phyloP scores from a whole-genome alignment of 2,113 vertebrate genomes.

The Etheostoma cragini region DNA sequence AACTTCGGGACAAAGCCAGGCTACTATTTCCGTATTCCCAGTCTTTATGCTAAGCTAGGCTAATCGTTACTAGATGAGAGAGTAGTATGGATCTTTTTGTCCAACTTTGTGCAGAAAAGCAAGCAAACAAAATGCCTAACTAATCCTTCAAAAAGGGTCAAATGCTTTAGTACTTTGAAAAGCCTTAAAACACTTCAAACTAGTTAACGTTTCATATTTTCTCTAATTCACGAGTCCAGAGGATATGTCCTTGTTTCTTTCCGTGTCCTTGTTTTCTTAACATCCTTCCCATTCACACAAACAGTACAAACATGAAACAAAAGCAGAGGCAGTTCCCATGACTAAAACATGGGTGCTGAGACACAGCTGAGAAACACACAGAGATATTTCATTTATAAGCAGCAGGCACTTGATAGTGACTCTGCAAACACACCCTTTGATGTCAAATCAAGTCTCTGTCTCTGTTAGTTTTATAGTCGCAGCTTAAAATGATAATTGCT shows the following conservation, averaged over 20 bases:
- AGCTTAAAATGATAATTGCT: slow-evolving; percentile 49
- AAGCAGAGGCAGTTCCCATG: not conserved
- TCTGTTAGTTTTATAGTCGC: slow-evolving; percentile 18
- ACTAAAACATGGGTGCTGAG: not conserved
- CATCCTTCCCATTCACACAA: not conserved
- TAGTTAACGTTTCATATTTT: not conserved
- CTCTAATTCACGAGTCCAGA: not conserved
- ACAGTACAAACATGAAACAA: not conserved
- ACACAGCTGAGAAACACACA: not conserved
- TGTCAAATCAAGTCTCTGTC: slow-evolving; percentile 2
- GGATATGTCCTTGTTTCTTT: slow-evolving; percentile 2
- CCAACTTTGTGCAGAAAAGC: too few relatives aligned
- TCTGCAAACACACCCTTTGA: slow-evolving; percentile 27
- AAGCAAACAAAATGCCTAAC: not conserved
- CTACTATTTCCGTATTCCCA: not conserved
- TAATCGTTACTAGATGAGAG: not conserved
- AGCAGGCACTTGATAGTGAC: not conserved
- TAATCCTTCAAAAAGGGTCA: not conserved
- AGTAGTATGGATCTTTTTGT: not conserved
- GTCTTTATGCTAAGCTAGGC: slow-evolving; percentile 3
- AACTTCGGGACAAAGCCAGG: not conserved
- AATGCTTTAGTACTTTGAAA: not conserved
- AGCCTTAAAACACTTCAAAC: not conserved
- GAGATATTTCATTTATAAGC: not conserved
- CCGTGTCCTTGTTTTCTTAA: not conserved